These are phyloP conservation scores for Herminia tarsipennalis DNA, from an alignment of 2,888 invertebrate genomes.

Conservation along the genomic window DNA sequence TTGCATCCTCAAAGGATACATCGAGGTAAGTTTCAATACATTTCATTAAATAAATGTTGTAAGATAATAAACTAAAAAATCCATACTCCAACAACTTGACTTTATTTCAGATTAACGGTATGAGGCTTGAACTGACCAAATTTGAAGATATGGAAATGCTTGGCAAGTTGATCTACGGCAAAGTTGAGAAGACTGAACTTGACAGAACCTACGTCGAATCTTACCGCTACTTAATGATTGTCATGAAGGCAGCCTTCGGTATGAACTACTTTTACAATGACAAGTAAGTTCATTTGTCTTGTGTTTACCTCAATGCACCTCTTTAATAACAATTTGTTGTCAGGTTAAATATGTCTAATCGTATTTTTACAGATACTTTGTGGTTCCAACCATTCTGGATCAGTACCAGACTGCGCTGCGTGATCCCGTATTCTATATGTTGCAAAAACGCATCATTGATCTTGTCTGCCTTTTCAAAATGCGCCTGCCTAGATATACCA, in stretches of 20 bases:
- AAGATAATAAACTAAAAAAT: no score
- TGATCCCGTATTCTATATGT: constrained; percentile 90
- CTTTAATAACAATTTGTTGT: no score
- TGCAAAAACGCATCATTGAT: constrained; percentile 87
- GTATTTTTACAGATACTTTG: constrained; percentile 75
- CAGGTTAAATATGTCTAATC: no score
- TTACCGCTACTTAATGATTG: constrained; percentile 86
- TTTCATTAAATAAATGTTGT: no score
- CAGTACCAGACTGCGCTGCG: constrained; percentile 88
- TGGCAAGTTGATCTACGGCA: constrained; percentile 81
- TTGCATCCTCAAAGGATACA: constrained; percentile 84
- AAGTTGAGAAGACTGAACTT: constrained; percentile 70
- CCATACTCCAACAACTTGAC: not conserved
- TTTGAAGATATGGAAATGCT: constrained; percentile 82
- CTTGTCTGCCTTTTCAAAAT: constrained; percentile 86
- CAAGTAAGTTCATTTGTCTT: constrained; percentile 59
- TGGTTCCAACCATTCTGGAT: constrained; percentile 86
- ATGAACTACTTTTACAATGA: constrained; percentile 65
- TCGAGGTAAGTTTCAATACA: constrained; percentile 63
- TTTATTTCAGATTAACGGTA: constrained; percentile 65
- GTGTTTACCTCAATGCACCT: not conserved
- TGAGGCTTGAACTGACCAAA: constrained; percentile 67
- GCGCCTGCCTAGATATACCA: constrained; percentile 86
- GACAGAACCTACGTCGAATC: constrained; percentile 66
- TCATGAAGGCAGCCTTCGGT: constrained; percentile 81